Evolutionary conservation across 2,113 vertebrate genomes (phyloP).

Genomic region (Jaculus jaculus): DNA sequence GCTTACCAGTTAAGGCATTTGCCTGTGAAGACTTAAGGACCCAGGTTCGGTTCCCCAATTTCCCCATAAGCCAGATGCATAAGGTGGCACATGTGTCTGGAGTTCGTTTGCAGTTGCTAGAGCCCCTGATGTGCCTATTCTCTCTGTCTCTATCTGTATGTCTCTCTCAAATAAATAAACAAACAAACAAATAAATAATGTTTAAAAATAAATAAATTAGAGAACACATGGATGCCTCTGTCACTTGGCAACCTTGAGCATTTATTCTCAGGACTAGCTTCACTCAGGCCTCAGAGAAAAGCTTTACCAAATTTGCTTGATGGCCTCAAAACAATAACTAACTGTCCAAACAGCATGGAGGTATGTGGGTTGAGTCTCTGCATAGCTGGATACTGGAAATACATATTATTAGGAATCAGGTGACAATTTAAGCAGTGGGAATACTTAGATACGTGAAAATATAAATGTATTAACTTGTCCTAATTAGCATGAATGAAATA

Average conservation of each 20-base stretch:
- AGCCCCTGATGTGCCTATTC: no score
- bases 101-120: no score
- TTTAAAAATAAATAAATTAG: background rate
- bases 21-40: no score
- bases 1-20: no score
- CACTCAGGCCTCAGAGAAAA: background rate
- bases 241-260: background rate
- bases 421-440: background rate
- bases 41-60: no score
- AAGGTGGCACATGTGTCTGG: no score
- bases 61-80: no score
- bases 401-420: background rate
- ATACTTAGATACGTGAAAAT: background rate
- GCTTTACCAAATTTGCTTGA: background rate
- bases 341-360: background rate
- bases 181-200: no score
- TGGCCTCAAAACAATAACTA: background rate
- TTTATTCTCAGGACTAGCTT: background rate
- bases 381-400: background rate
- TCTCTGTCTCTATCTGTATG: no score
- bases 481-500: conserved; percentile 29
- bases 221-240: background rate
- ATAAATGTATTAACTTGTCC: conserved; percentile 28
- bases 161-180: no score
- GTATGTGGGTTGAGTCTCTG: background rate